Evolutionary conservation across 1,140 invertebrate species (phyloP), one percentile per base, ranked within the genome.

Genomic region (Stenopsyche tienmushanensis): DNA sequence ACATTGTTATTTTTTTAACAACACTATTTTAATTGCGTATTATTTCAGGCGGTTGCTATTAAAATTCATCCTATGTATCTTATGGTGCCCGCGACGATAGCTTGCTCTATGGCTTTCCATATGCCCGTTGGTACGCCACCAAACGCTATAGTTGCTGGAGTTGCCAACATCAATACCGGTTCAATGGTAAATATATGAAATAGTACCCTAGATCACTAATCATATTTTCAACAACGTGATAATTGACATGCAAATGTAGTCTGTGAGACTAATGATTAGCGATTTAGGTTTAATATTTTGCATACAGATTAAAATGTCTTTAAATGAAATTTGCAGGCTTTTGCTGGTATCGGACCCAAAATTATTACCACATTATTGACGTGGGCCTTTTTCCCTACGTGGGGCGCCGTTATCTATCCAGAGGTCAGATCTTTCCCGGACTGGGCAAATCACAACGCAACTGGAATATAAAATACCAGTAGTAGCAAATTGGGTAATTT

Each of bases 101-200:
- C 85, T 5, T 92, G 90, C 74, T 94, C 91, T 5, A 94, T 85
- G 78, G 85, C 88, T 2, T 90, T 89, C 78, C 81, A 80, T 70
- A 79, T 86, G 72, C 94, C 94, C 1, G 92, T 95, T 1, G 84
- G 84, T 2, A 89, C 88, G 0, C 93, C 94, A 2, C 95, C 95
- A n/a, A 98, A 98, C 78, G 95, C 96, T 0, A 93, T 98, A 55
- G 93, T 93, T 0, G 92, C 91, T 45, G 88, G 89, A 0, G 88
- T 90, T 23, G 90, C 87, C 1, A 85, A 87, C 65, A 91, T 94
- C 73, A 85, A 82, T 60, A 89, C 89, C 1, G 84, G 83, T 65
- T 89, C 92, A 72, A 92, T 93, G 83, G 84, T 89, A 42, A 74
- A 72, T 73, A 58, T 52, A n/a, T n/a, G n/a, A n/a, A n/a, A n/a